These are phyloP conservation scores for Dusona sp. DNA, from an alignment of 2,888 invertebrate species.

Conservation along the genomic window DNA sequence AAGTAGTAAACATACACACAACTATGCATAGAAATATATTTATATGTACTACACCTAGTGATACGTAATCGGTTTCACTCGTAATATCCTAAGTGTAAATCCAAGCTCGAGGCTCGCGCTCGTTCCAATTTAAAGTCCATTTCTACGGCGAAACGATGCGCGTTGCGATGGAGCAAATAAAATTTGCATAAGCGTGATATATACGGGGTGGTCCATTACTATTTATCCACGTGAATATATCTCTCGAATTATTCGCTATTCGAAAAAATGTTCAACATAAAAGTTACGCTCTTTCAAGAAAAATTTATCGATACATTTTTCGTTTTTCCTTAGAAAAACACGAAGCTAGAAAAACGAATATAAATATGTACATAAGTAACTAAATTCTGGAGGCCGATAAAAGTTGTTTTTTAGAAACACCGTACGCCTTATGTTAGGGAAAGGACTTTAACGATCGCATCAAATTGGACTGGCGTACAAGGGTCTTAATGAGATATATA, in stretches of 20 bases:
- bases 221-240: background rate
- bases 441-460: background rate
- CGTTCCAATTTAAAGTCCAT: constrained; percentile 55
- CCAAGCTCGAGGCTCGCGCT: constrained; percentile 21
- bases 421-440: background rate
- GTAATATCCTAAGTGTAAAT: constrained; percentile 52
- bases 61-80: constrained; percentile 53
- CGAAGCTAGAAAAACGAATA: background rate
- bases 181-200: constrained; percentile 31
- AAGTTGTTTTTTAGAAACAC: background rate
- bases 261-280: background rate
- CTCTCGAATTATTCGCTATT: background rate
- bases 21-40: constrained; percentile 1
- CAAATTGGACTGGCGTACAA: background rate
- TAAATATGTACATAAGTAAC: background rate
- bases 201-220: background rate
- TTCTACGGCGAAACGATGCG: constrained; percentile 15
- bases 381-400: background rate
- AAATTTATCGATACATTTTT: background rate
- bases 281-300: background rate
- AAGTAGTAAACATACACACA: background rate
- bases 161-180: constrained; percentile 21
- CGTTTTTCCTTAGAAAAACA: background rate
- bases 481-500: background rate
- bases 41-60: constrained; percentile 16